Base-by-base conservation (phyloP, 2,113 vertebrate species). In the Bolborhynchus lineola region DNA sequence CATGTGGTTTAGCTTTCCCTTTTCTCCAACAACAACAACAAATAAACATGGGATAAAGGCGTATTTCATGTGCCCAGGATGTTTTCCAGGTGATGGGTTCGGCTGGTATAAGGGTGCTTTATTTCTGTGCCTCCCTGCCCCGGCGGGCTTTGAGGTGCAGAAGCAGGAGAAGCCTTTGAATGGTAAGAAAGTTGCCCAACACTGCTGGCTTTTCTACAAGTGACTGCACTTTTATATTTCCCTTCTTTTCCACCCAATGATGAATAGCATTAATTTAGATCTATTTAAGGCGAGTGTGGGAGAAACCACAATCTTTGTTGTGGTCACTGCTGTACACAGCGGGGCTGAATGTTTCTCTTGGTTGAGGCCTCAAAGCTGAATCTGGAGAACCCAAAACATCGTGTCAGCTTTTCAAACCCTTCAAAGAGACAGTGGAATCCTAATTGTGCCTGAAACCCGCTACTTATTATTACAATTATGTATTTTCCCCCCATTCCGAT, bases 271-370 rank as follows among this genome's bases (percentile, higher is more conserved):
- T 98, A 98, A 99, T 99, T 98, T 98, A 98, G 98, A 98, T 98
- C 98, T 98, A 98, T 99, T 99, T 98, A 98, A 98, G 98, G 97
- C 97, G 86, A 98, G 98, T 98, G 98, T 98, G 98, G 98, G 97
- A 98, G 98, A 98, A 99, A 99, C 99, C 99, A 98, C 99, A 98
- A 97, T 93, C 98, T 99, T 98, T 99, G 98, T 99, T 99, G 99
- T 99, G 99, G 99, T 99, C 98, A 98, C 97, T 98, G 98, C 98
- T 98, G 98, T 98, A 98, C 98, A 98, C 98, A 98, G 98, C 98
- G 97, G 98, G 98, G 98, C 97, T 98, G 97, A 96, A 94, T 96
- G 96, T 98, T 98, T 98, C 97, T 95, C 96, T 98, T 97, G 97
- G 97, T 97, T 96, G 96, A 97, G 96, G 96, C 97, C 96, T 98